Conservation (phyloP, 2,888 invertebrate genomes). For the Nomada flava region DNA sequence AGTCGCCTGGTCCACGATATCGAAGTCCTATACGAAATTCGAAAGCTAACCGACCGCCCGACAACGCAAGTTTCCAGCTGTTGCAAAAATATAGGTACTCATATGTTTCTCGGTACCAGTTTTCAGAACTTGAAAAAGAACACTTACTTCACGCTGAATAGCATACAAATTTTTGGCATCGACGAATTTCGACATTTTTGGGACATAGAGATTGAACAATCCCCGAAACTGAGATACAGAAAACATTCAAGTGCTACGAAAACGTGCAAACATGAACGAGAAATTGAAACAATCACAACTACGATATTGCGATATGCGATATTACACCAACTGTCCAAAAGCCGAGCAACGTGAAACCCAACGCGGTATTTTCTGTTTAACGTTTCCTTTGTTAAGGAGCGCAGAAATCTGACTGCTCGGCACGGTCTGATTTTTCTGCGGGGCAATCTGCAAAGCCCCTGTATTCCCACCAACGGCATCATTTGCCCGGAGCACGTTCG, state of each 20-base stretch:
- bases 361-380: slow-evolving; percentile 53
- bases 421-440: slow-evolving; percentile 64
- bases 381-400: slow-evolving; percentile 63
- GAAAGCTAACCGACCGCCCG: slow-evolving; percentile 19
- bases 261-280: too few species aligned
- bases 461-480: slow-evolving; percentile 9
- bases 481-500: slow-evolving; percentile 56
- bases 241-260: too few species aligned
- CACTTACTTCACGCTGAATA: too few species aligned
- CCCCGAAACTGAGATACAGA: neutral
- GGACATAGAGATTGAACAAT: too few species aligned
- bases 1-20: slow-evolving; percentile 37
- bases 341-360: slow-evolving; percentile 28
- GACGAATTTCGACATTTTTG: too few species aligned
- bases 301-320: too few species aligned
- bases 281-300: too few species aligned
- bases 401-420: slow-evolving; percentile 62
- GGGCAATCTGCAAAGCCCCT: slow-evolving; percentile 58
- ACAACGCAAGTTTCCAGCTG: slow-evolving; percentile 19
- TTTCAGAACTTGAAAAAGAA: too few species aligned
- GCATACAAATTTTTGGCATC: too few species aligned
- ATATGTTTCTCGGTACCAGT: too few species aligned
- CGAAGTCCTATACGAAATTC: slow-evolving; percentile 45
- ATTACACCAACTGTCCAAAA: slow-evolving; percentile 27
- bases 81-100: too few species aligned